Evolutionary conservation across 2,888 invertebrate genomes (phyloP), one percentile per base, ranked within the genome.

Genomic region (Chelonus formosanus): DNA sequence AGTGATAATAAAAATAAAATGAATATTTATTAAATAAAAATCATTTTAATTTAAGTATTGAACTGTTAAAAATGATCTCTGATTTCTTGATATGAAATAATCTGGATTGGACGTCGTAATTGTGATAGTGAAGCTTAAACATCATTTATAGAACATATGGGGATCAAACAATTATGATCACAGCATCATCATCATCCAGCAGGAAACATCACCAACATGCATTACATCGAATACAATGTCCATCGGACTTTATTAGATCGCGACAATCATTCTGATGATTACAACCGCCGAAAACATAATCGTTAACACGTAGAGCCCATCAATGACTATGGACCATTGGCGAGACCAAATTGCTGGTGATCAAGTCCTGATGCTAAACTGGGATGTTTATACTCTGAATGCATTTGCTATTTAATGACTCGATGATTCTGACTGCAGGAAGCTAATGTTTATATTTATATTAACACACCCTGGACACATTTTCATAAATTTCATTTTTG

Each of bases 311-410:
- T 77, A 81, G 79, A 78, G 76, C 76, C 82, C 80, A 81, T 82
- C 79, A 80, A 83, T 80, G 79, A 80, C 78, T 75, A 76, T 80
- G 77, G 79, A 76, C 78, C 79, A 79, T 80, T 80, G 76, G 75
- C 70, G 80, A 76, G 75, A 79, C 76, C 77, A 81, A 82, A 83
- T 80, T 80, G 80, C 71, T 73, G 72, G 71, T 73, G 78, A 77
- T 75, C 53, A 58, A 47, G 47, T 47, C 47, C 34, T 74, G 85
- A 67, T 67, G 65, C 67, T 63, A 68, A 68, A 66, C 65, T 85
- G 83, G 85, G 84, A 84, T 84, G 86, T 85, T 85, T 84, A 86
- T 86, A 20, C 31, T n/a, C 35, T 57, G 6, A 31, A 40, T 10
- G 40, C 50, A 52, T 52, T 61, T 53, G 43, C n/a, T 44, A 61